Conservation (phyloP, 2,797 vertebrate genomes). For the Melanotaenia nigrans region DNA sequence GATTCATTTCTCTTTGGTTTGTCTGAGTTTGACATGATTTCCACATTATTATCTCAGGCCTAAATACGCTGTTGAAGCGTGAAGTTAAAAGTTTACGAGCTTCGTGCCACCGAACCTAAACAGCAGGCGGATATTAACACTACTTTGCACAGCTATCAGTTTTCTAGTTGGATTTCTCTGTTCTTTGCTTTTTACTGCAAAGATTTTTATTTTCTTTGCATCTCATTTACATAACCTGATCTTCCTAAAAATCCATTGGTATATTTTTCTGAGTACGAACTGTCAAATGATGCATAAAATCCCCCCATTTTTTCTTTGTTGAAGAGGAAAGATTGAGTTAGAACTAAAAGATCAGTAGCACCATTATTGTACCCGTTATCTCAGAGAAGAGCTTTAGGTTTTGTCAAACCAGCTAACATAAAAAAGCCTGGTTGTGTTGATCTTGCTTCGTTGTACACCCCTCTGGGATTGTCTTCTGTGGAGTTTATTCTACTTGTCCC, state of each 20-base stretch:
- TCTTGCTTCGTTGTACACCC: not conserved
- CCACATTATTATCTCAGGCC: not conserved
- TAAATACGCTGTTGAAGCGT: not conserved
- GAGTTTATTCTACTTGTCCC: conserved; percentile 3
- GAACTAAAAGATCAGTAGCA: not conserved
- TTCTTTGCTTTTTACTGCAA: not conserved
- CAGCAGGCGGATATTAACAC: not conserved
- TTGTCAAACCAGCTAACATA: not conserved
- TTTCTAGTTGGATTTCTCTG: not conserved
- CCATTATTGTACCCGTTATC: not conserved
- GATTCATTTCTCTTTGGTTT: not conserved
- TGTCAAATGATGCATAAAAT: not conserved
- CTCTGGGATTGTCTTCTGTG: conserved; percentile 5
- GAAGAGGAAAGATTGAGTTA: not conserved
- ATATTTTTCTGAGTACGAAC: not conserved
- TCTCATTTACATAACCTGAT: not conserved
- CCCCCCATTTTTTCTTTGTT: not conserved
- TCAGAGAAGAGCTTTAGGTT: not conserved
- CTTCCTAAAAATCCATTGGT: not conserved
- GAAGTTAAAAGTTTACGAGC: not conserved
- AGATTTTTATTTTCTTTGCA: not conserved
- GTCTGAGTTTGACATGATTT: not conserved
- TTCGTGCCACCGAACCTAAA: not conserved
- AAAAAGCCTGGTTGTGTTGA: not conserved
- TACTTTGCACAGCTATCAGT: not conserved